Conservation (phyloP, 1,140 invertebrate genomes). For the Galendromus occidentalis region DNA sequence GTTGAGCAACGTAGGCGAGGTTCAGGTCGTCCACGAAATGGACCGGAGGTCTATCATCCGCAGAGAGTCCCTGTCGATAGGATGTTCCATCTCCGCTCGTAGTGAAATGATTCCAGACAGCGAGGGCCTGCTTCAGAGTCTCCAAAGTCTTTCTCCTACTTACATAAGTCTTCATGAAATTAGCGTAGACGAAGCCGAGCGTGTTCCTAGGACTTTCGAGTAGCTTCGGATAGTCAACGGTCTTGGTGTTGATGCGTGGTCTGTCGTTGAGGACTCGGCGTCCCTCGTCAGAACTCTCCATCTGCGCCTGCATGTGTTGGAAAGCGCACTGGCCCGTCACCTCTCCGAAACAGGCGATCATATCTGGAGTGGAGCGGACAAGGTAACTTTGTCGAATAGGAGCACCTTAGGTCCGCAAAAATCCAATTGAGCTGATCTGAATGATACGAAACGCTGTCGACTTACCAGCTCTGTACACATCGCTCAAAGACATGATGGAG, state of each 20-base stretch:
- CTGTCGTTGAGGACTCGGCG: constrained; percentile 46
- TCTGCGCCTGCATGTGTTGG: constrained; percentile 41
- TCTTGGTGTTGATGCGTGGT: constrained; percentile 65
- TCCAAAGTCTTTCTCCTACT: constrained; percentile 21
- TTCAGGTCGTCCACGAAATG: constrained; percentile 76
- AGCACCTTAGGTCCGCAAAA: neutral
- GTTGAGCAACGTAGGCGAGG: constrained; percentile 83
- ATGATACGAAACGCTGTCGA: neutral
- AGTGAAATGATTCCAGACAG: neutral
- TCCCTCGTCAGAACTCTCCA: constrained; percentile 46
- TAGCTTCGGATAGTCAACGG: constrained; percentile 52
- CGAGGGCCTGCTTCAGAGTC: constrained; percentile 15
- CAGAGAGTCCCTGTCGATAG: constrained; percentile 53
- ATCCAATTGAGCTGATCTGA: constrained; percentile 6
- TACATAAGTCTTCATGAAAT: constrained; percentile 59
- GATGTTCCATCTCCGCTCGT: neutral
- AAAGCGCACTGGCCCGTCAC: constrained; percentile 54
- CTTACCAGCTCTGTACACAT: constrained; percentile 26
- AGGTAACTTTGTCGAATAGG: neutral
- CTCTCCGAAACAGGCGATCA: constrained; percentile 82
- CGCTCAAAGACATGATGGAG: constrained; percentile 21
- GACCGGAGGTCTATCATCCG: constrained; percentile 67
- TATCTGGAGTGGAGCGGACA: constrained; percentile 38
- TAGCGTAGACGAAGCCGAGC: constrained; percentile 58
- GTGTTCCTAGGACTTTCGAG: constrained; percentile 49